Base-by-base conservation (phyloP, 2,888 invertebrate species). In the Tortricodes alternella region DNA sequence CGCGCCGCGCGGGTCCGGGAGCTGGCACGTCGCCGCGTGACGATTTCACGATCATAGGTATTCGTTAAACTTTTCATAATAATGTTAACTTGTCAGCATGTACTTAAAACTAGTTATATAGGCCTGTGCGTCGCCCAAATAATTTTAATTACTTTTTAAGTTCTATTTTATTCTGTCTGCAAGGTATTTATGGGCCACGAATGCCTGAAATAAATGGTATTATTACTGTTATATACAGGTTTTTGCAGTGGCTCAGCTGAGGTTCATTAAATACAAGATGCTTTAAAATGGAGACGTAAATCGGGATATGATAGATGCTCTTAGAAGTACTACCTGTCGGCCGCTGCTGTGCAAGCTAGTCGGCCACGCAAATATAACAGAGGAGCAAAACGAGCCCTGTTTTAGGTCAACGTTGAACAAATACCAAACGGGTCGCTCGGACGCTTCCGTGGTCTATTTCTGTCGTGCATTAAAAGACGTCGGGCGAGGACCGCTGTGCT, bases 371-470 rank as follows among this genome's bases (percentile, higher is more conserved):
- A 88, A 87, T 87, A 87, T 87, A 89, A 85, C 85, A 89, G 85
- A 89, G 85, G 85, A 87, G 87, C 87, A 89, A 88, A 88, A 83
- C 88, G 77, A 85, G 77, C 83, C 77, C 90, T 89, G 89, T 89
- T 90, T 90, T 90, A 90, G 90, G 90, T 89, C 90, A 89, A 89
- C 90, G 85, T 82, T 84, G 87, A 89, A 89, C 89, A 89, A 89
- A 90, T 90, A 89, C 90, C 89, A 90, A 89, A 90, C 89, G 84
- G 87, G 89, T 88, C 88, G 89, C 81, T 83, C 82, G 84, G 81
- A 78, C 85, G 87, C 88, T 90, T 89, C 90, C 89, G 89, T 81
- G 85, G 82, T 84, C 78, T 90, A 90, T 90, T 90, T 89, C 80
- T 89, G 88, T 83, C 82, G 85, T 82, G 83, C 84, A 83, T 82